These are phyloP conservation scores for Schizopygopsis malacanthus DNA, from an alignment of 2,797 vertebrate species.

Conservation along the genomic window DNA sequence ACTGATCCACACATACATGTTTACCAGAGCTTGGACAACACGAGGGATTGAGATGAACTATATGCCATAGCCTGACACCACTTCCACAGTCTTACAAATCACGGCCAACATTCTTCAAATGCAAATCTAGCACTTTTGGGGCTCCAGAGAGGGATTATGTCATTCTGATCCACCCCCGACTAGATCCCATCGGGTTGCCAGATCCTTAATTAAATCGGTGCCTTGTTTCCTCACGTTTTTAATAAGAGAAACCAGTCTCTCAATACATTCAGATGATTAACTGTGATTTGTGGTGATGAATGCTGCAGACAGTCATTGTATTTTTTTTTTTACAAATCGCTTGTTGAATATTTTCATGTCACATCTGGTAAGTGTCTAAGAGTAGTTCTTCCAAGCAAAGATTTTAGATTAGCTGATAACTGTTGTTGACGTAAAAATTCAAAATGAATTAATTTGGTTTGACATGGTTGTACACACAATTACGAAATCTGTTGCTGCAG, in stretches of 20 bases:
- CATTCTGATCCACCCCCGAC: conserved; percentile 35
- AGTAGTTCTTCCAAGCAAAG: not conserved
- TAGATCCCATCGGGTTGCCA: conserved; percentile 52
- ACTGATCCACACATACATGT: conserved; percentile 71
- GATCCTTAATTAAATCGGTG: conserved; percentile 1
- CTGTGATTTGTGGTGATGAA: no score
- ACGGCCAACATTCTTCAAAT: conserved; percentile 1
- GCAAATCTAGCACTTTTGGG: conserved; percentile 63
- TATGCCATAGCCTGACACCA: not conserved
- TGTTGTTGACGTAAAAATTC: not conserved
- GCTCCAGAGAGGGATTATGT: conserved; percentile 27
- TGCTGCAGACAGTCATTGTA: not conserved
- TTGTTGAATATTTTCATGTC: not conserved
- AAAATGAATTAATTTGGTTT: not conserved
- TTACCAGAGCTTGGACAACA: not conserved
- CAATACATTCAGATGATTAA: not conserved
- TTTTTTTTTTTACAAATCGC: not conserved
- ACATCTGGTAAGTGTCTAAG: not conserved
- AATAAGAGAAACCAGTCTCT: not conserved
- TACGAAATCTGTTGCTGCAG: no score
- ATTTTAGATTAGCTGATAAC: not conserved
- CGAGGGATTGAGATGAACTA: not conserved
- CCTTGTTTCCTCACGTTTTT: not conserved
- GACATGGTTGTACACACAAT: not conserved
- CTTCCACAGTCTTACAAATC: conserved; percentile 20